These are phyloP conservation scores for Anthoscopus minutus DNA, from an alignment of 2,113 vertebrate genomes.

Conservation along the genomic window DNA sequence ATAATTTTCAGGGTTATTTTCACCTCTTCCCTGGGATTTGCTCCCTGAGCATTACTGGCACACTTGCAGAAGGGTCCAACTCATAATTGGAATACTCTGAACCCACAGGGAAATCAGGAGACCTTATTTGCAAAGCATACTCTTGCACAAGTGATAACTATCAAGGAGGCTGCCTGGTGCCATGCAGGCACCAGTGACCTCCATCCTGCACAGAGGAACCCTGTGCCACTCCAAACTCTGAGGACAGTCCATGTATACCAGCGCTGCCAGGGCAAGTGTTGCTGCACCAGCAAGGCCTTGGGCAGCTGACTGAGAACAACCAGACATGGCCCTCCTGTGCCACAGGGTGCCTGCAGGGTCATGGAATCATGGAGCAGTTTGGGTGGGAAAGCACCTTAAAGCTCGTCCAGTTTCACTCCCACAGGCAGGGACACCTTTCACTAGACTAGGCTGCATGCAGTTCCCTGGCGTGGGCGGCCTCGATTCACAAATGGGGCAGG, in stretches of 20 bases:
- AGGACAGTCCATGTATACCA: fast-evolving
- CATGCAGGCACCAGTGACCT: not conserved
- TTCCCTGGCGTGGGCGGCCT: fast-evolving
- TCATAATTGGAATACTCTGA: not conserved
- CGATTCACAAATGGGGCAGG: not conserved
- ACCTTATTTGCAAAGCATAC: not conserved
- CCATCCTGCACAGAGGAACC: fast-evolving
- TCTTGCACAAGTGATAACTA: not conserved
- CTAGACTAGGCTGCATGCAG: too few species aligned
- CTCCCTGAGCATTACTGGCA: not conserved
- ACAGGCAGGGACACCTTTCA: not conserved
- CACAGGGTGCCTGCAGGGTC: not conserved
- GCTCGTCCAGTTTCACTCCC: not conserved
- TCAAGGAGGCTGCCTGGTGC: not conserved
- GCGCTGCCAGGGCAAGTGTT: not conserved
- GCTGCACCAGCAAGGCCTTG: not conserved
- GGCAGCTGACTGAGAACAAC: not conserved
- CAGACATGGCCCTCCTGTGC: not conserved
- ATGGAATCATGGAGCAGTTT: not conserved
- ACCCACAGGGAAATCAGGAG: constrained; percentile 7
- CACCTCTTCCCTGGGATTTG: constrained; percentile 5
- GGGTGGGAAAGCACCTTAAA: not conserved
- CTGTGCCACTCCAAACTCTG: not conserved
- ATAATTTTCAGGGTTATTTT: not conserved
- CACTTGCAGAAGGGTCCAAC: not conserved